Percentiles rank a stretch among this genome's conserved stretches.
phyloP scores from a whole-genome alignment of 2,888 invertebrate genomes.

The Formica aserva region DNA sequence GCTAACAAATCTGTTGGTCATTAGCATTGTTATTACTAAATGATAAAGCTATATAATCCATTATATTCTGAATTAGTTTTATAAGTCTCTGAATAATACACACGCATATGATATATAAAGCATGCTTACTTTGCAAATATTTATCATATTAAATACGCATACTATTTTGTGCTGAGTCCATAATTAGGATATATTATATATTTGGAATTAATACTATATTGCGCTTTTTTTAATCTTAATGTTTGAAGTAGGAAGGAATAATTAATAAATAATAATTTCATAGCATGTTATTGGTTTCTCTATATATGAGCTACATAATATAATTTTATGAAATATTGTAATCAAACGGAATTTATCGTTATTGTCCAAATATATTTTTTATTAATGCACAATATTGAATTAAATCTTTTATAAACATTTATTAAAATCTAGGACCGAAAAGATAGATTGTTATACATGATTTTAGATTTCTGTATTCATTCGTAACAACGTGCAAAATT shows the following conservation, averaged over 20 bases:
- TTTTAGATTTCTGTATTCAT: background rate
- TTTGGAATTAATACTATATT: constrained; percentile 25
- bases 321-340: background rate
- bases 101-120: background rate
- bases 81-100: constrained; percentile 40
- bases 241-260: background rate
- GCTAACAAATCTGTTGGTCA: constrained; percentile 23
- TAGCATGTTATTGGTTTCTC: background rate
- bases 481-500: constrained; percentile 31
- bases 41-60: constrained; percentile 25
- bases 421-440: background rate
- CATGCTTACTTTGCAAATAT: constrained; percentile 37
- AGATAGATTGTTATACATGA: background rate
- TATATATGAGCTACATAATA: background rate
- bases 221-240: background rate
- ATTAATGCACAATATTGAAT: background rate
- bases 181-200: background rate
- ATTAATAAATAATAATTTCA: constrained; percentile 20
- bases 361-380: background rate
- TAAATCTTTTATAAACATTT: background rate
- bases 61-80: constrained; percentile 48
- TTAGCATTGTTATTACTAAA: constrained; percentile 50
- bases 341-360: too few relatives aligned
- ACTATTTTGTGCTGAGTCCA: constrained; percentile 43
- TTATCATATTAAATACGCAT: background rate